These are phyloP conservation scores for Crotalus tigris DNA, from an alignment of 2,113 vertebrate genomes.

Conservation along the genomic window DNA sequence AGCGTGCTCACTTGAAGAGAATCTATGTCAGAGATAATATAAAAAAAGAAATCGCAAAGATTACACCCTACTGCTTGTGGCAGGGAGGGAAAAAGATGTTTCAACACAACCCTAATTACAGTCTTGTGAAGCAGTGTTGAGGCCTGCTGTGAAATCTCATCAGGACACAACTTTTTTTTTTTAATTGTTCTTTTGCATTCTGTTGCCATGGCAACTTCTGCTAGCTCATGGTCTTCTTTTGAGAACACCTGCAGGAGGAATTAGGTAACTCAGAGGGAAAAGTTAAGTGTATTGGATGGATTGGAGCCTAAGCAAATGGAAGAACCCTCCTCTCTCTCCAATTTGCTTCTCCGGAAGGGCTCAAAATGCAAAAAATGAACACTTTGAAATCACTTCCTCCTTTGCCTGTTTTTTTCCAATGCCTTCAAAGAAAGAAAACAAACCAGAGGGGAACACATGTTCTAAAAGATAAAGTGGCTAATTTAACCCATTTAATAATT, in stretches of 20 bases:
- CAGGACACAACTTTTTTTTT: constrained; percentile 59
- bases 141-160: constrained; percentile 62
- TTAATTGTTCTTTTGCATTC: constrained; percentile 64
- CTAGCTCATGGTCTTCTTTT: constrained; percentile 61
- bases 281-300: constrained; percentile 35
- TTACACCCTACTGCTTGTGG: constrained; percentile 42
- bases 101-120: constrained; percentile 57
- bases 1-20: constrained; percentile 2
- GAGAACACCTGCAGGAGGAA: constrained; percentile 56
- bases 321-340: neutral
- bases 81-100: constrained; percentile 49
- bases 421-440: neutral
- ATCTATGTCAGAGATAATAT: constrained; percentile 41
- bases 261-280: constrained; percentile 28
- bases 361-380: neutral
- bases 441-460: neutral
- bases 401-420: neutral
- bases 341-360: neutral
- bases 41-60: constrained; percentile 50
- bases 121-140: constrained; percentile 58
- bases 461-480: constrained; percentile 32
- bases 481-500: neutral
- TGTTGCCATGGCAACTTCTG: constrained; percentile 59
- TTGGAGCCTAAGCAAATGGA: constrained; percentile 21
- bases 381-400: neutral